phyloP scores from a whole-genome alignment of 2,797 vertebrate species.

The Gymnocypris eckloni region DNA sequence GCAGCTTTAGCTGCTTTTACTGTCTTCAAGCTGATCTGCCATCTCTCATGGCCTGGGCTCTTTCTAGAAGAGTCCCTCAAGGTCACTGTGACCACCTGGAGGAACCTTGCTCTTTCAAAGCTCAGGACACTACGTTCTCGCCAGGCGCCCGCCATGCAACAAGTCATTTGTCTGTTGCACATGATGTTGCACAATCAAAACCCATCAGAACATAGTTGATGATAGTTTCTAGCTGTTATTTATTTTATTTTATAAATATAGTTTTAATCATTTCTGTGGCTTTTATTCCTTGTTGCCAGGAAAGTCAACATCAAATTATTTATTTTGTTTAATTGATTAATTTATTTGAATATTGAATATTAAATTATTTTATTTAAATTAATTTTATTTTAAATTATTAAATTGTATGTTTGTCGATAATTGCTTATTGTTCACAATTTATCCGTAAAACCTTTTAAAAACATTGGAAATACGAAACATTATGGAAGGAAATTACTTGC shows the following conservation, averaged over 20 bases:
- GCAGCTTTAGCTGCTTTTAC: constrained; percentile 47
- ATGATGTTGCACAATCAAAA: background rate
- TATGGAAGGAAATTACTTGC: background rate
- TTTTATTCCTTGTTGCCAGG: too few species aligned
- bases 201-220: background rate
- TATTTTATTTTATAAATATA: background rate
- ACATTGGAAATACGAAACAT: background rate
- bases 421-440: too few species aligned
- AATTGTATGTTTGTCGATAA: too few species aligned
- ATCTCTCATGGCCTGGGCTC: background rate
- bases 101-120: background rate
- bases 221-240: background rate
- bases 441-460: too few species aligned
- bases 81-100: constrained; percentile 15
- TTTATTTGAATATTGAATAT: too few species aligned
- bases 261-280: background rate
- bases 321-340: too few species aligned
- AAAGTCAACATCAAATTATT: too few species aligned
- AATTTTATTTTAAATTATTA: too few species aligned
- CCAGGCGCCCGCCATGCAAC: background rate
- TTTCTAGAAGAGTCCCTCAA: constrained; percentile 8
- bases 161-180: background rate
- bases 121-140: background rate
- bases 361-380: too few species aligned
- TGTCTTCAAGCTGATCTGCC: constrained; percentile 6